These are phyloP conservation scores for Cyanoliseus patagonus DNA, from an alignment of 2,113 vertebrate species.

Conservation along the genomic window DNA sequence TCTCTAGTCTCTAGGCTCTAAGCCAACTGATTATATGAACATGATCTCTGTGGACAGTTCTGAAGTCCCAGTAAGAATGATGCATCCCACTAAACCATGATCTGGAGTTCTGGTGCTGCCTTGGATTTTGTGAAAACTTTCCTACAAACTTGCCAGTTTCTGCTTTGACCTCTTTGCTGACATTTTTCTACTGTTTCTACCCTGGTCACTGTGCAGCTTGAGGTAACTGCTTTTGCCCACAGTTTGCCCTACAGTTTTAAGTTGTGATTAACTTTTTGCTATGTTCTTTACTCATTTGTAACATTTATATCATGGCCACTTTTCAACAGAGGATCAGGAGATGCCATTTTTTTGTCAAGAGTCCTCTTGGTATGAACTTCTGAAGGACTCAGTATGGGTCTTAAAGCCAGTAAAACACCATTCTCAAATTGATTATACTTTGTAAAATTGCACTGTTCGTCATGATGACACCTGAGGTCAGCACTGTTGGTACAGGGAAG, in stretches of 20 bases:
- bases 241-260: not conserved
- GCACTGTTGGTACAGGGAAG: not conserved
- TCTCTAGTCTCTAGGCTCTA: not conserved
- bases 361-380: not conserved
- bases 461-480: not conserved
- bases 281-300: not conserved
- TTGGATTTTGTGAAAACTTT: not conserved
- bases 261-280: not conserved
- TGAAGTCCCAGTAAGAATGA: not conserved
- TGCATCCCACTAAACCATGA: not conserved
- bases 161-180: not conserved
- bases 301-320: not conserved
- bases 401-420: not conserved
- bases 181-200: not conserved
- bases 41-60: not conserved
- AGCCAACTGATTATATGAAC: not conserved
- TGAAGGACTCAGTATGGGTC: not conserved
- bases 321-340: not conserved
- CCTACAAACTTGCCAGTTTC: not conserved
- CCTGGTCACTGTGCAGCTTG: not conserved
- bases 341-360: not conserved
- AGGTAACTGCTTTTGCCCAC: not conserved
- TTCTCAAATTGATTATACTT: not conserved
- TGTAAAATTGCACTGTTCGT: conserved; percentile 15
- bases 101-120: not conserved